phyloP scores from a whole-genome alignment of 2,797 vertebrate genomes.

The Leptodactylus fallax region DNA sequence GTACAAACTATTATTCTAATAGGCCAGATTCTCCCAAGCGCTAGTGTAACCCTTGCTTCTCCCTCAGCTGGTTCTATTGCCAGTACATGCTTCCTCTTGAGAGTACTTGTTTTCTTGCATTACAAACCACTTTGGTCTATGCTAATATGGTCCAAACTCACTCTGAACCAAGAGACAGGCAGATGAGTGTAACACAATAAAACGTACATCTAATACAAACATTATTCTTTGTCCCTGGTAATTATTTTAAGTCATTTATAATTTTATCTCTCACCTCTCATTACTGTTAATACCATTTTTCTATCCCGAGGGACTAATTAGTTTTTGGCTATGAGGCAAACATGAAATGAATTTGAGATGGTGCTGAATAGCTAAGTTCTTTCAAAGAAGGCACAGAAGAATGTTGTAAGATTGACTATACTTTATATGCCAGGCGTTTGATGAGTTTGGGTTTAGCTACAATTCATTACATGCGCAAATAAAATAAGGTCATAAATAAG shows the following conservation, averaged over 20 bases:
- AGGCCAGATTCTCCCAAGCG: slow-evolving; percentile 8
- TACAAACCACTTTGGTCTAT: slow-evolving; percentile 39
- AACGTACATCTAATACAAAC: slow-evolving; percentile 9
- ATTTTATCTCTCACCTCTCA: slow-evolving; percentile 31
- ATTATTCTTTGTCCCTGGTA: slow-evolving; percentile 38
- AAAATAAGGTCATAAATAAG: slow-evolving; percentile 54
- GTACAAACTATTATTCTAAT: slow-evolving; percentile 34
- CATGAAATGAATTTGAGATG: slow-evolving; percentile 46
- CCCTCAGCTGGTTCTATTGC: slow-evolving; percentile 23
- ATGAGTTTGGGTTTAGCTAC: slow-evolving; percentile 11
- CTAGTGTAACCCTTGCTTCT: slow-evolving; percentile 11
- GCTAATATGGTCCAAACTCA: slow-evolving; percentile 28
- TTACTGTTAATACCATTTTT: slow-evolving; percentile 32
- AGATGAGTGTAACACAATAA: slow-evolving; percentile 10
- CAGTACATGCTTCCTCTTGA: slow-evolving; percentile 9
- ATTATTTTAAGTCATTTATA: slow-evolving; percentile 41
- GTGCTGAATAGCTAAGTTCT: slow-evolving; percentile 47
- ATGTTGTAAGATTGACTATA: slow-evolving; percentile 29
- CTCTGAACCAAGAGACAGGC: background rate
- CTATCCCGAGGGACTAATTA: slow-evolving; percentile 48
- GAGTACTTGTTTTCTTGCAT: slow-evolving; percentile 31
- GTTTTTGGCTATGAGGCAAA: slow-evolving; percentile 43
- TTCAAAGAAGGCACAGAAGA: slow-evolving; percentile 19
- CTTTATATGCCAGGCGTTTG: slow-evolving; percentile 13
- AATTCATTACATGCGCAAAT: slow-evolving; percentile 38